phyloP scores from a whole-genome alignment of 2,888 invertebrate species.

The Siphonodentalium dalli region DNA sequence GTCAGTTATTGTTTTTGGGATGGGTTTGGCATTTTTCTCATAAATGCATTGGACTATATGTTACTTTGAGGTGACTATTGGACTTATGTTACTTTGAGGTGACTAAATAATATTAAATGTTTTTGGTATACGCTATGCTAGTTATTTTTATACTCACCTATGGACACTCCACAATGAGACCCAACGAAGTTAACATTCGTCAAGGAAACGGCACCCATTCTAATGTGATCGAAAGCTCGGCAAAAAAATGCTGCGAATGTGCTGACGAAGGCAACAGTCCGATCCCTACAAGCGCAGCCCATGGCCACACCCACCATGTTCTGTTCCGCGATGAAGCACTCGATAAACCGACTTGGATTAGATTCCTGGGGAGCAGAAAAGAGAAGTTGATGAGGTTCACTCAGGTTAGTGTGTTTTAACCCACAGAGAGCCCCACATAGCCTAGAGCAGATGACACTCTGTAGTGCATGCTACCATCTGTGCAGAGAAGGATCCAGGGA shows the following conservation, averaged over 20 bases:
- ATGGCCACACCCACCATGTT: constrained; percentile 93
- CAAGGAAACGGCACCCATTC: constrained; percentile 99
- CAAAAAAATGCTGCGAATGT: constrained; percentile 99
- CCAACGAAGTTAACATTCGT: constrained; percentile 96
- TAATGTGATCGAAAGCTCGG: constrained; percentile 96
- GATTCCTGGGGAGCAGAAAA: constrained; percentile 49
- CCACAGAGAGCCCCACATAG: too few species aligned
- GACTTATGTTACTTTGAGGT: too few species aligned
- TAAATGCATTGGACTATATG: too few species aligned
- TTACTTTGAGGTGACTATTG: too few species aligned
- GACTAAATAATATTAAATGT: too few species aligned
- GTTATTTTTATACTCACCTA: constrained; percentile 75
- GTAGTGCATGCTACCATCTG: too few species aligned
- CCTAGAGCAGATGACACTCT: too few species aligned
- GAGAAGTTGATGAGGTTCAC: not conserved
- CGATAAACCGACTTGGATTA: constrained; percentile 80
- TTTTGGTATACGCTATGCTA: too few species aligned
- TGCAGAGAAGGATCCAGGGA: too few species aligned
- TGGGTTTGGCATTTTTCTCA: too few species aligned
- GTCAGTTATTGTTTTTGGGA: too few species aligned
- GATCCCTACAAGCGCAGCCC: constrained; percentile 90
- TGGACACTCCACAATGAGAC: constrained; percentile 97
- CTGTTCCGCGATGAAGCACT: constrained; percentile 99
- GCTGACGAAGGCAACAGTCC: constrained; percentile 92
- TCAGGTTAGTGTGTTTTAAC: not conserved